phyloP scores from a whole-genome alignment of 2,797 vertebrate species.

The Anguilla megastoma region DNA sequence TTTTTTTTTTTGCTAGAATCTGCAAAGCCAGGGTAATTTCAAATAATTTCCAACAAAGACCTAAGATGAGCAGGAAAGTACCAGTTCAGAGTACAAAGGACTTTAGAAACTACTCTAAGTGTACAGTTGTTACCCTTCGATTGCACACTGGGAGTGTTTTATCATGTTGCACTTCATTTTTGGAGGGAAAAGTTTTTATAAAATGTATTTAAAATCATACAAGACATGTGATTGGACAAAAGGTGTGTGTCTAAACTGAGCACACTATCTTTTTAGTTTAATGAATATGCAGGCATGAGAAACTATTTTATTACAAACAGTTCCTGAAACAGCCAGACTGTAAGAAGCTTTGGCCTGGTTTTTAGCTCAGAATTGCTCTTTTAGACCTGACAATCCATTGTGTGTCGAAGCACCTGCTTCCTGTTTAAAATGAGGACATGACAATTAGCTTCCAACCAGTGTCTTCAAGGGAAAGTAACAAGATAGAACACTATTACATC shows the following conservation, averaged over 20 bases:
- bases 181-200: not conserved
- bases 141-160: not conserved
- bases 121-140: not conserved
- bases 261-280: not conserved
- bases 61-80: not conserved
- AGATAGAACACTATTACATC: constrained; percentile 2
- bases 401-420: not conserved
- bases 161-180: not conserved
- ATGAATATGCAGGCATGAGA: not conserved
- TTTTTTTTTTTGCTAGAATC: not conserved
- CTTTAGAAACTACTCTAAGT: not conserved
- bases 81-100: not conserved
- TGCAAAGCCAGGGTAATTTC: constrained; percentile 10
- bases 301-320: not conserved
- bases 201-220: constrained; percentile 6
- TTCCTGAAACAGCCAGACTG: not conserved
- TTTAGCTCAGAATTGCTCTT: not conserved
- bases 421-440: not conserved
- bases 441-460: not conserved
- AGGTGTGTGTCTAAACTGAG: not conserved
- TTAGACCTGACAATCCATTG: not conserved
- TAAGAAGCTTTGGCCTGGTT: not conserved
- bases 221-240: not conserved
- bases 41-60: not conserved
- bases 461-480: not conserved